phyloP scores from a whole-genome alignment of 2,888 invertebrate species.

The Glaucopsyche alexis region DNA sequence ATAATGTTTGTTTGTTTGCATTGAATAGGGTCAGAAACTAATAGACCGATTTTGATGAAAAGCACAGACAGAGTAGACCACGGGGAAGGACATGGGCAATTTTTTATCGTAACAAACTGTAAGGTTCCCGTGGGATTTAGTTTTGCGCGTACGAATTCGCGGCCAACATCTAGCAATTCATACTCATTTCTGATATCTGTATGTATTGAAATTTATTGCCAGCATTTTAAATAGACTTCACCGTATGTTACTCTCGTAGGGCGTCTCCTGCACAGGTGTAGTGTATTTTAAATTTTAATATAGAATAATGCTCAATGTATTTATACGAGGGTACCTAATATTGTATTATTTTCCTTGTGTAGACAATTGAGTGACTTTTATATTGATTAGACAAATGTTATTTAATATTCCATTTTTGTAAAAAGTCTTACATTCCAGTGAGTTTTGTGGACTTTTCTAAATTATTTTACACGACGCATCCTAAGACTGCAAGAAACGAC shows the following conservation, averaged over 20 bases:
- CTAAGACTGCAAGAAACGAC: conserved; percentile 69
- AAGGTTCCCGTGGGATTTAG: too few species aligned
- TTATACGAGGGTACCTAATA: conserved; percentile 65
- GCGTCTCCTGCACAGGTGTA: conserved; percentile 62
- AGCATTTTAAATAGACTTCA: background rate
- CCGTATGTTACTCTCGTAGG: conserved; percentile 43
- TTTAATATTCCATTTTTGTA: conserved; percentile 59
- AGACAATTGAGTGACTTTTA: conserved; percentile 53
- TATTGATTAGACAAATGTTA: conserved; percentile 52
- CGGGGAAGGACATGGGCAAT: too few species aligned
- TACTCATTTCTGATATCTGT: background rate
- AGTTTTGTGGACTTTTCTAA: conserved; percentile 50
- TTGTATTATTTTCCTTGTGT: conserved; percentile 54
- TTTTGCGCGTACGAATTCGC: too few species aligned
- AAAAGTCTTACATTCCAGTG: conserved; percentile 57
- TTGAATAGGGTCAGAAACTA: too few species aligned
- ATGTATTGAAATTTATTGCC: background rate
- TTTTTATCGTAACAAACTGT: too few species aligned
- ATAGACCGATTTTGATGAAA: too few species aligned
- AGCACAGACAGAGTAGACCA: too few species aligned
- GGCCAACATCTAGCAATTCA: too few species aligned
- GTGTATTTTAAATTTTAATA: conserved; percentile 69
- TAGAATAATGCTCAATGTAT: conserved; percentile 77
- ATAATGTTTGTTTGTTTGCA: too few species aligned
- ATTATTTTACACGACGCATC: conserved; percentile 65